Evolutionary conservation across 2,888 invertebrate genomes (phyloP).

Genomic region (Scaptomyza tumidula): DNA sequence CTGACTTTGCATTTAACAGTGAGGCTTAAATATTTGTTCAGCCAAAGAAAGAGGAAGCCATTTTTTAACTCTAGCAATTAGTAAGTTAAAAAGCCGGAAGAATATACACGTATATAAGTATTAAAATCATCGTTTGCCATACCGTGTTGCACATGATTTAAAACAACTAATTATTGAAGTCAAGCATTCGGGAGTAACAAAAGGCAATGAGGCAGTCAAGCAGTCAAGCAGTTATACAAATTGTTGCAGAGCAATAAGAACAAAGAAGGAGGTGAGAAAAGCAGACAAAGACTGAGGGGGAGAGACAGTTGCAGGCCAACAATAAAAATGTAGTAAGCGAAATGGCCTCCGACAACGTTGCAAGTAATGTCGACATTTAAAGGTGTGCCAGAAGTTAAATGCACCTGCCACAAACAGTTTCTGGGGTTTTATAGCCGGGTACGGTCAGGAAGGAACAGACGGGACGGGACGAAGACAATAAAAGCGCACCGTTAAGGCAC

Average conservation of each 20-base stretch:
- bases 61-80: constrained; percentile 20
- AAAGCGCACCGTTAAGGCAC: constrained; percentile 49
- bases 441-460: constrained; percentile 24
- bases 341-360: constrained; percentile 54
- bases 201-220: constrained; percentile 23
- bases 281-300: not conserved
- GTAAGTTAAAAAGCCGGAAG: not conserved
- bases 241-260: constrained; percentile 31
- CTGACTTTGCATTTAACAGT: constrained; percentile 2
- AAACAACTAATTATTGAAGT: constrained; percentile 64
- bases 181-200: constrained; percentile 41
- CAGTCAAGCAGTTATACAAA: constrained; percentile 20
- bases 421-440: constrained; percentile 49
- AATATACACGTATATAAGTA: not conserved
- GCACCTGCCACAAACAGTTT: constrained; percentile 67
- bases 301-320: constrained; percentile 35
- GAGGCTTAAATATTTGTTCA: constrained; percentile 2
- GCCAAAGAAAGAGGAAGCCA: not conserved
- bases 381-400: constrained; percentile 76
- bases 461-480: constrained; percentile 48
- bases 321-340: constrained; percentile 62
- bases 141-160: constrained; percentile 35
- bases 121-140: constrained; percentile 7
- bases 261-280: not conserved
- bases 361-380: constrained; percentile 55